Conservation (phyloP, 2,113 vertebrate species). For the Scophthalmus maximus region DNA sequence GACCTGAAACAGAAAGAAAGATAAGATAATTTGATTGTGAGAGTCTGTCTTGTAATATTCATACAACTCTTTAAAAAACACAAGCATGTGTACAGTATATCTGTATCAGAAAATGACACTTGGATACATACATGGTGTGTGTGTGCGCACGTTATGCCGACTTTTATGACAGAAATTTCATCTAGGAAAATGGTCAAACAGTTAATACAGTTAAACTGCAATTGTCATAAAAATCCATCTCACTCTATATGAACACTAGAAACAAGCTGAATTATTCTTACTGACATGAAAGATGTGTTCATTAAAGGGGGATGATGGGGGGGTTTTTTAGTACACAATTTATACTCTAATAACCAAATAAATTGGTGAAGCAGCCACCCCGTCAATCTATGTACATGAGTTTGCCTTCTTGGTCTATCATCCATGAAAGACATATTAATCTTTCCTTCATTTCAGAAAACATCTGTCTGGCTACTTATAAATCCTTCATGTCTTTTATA, state of each 20-base stretch:
- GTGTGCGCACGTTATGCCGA: too few species aligned
- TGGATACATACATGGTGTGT: too few species aligned
- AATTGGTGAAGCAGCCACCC: not conserved
- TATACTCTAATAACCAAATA: not conserved
- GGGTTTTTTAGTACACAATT: not conserved
- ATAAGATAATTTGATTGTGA: not conserved
- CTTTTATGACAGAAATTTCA: too few species aligned
- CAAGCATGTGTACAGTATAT: too few species aligned
- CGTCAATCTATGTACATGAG: not conserved
- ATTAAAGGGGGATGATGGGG: not conserved
- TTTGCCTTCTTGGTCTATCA: not conserved
- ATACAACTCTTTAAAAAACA: not conserved
- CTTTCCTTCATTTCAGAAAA: not conserved
- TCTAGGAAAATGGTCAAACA: too few species aligned
- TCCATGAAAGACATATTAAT: not conserved
- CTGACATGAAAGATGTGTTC: not conserved
- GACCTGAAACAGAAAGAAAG: too few species aligned
- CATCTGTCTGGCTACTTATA: not conserved
- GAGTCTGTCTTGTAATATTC: not conserved
- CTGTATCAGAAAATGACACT: too few species aligned
- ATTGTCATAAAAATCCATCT: not conserved
- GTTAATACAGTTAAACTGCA: too few species aligned
- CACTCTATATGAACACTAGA: not conserved
- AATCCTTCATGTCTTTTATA: constrained; percentile 10
- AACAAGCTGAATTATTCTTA: not conserved